These are phyloP conservation scores for Macrotus californicus DNA, from an alignment of 2,113 vertebrate species.

Conservation along the genomic window DNA sequence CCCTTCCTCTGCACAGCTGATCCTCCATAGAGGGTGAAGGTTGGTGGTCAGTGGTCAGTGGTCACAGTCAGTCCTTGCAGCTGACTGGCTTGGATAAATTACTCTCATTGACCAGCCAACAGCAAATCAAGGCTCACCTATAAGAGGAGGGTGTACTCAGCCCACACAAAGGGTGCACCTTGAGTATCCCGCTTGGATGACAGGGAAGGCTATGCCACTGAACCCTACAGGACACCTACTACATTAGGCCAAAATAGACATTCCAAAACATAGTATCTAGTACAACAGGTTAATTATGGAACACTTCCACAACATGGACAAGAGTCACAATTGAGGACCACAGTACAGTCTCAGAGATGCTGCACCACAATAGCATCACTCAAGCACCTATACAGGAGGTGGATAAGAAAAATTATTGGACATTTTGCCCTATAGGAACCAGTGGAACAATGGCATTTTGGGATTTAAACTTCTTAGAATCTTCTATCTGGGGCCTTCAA, in stretches of 20 bases:
- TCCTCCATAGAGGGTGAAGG: too few species aligned
- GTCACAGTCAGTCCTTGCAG: too few species aligned
- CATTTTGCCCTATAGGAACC: constrained; percentile 92
- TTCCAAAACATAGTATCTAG: constrained; percentile 93
- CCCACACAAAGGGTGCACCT: too few species aligned
- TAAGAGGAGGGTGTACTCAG: too few species aligned
- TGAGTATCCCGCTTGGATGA: too few species aligned
- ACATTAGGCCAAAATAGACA: constrained; percentile 82
- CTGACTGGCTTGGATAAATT: too few species aligned
- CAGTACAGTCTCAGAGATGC: constrained; percentile 89
- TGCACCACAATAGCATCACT: constrained; percentile 95
- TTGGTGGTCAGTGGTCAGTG: too few species aligned
- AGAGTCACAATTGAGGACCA: constrained; percentile 90
- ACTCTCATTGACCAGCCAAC: too few species aligned
- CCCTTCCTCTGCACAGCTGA: too few species aligned
- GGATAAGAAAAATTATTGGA: constrained; percentile 91
- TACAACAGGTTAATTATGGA: constrained; percentile 91
- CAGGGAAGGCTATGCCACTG: too few species aligned
- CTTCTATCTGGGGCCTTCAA: constrained; percentile 89
- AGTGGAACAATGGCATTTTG: constrained; percentile 93
- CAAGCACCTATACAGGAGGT: constrained; percentile 95
- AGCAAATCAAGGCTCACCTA: too few species aligned
- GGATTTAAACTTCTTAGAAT: constrained; percentile 94
- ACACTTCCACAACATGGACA: constrained; percentile 92
- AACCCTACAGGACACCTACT: too few species aligned